phyloP scores from a whole-genome alignment of 2,888 invertebrate genomes.

The Ferdinandea cuprea region DNA sequence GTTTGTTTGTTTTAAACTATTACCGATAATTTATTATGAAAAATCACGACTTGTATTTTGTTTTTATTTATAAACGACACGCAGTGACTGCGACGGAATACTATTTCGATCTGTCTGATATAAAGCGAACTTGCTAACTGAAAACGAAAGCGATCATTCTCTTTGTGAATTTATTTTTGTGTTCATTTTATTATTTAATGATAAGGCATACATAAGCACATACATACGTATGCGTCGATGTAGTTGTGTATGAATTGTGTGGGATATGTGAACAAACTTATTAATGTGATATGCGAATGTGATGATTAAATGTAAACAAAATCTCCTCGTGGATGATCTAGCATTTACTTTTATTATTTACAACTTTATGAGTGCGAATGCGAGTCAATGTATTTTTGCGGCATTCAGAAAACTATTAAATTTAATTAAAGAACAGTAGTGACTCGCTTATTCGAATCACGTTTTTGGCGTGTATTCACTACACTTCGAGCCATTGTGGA shows the following conservation, averaged over 20 bases:
- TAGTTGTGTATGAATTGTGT: too few relatives aligned
- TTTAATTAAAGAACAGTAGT: too few relatives aligned
- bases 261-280: too few relatives aligned
- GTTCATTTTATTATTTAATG: neutral
- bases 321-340: neutral
- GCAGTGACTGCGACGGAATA: constrained; percentile 45
- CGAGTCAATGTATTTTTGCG: neutral
- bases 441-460: too few relatives aligned
- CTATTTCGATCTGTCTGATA: constrained; percentile 36
- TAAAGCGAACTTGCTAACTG: constrained; percentile 50
- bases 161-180: too few relatives aligned
- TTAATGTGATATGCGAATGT: neutral
- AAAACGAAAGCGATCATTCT: constrained; percentile 65
- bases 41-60: neutral
- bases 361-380: neutral
- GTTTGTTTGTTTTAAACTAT: too few relatives aligned
- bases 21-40: too few relatives aligned
- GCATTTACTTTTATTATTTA: neutral
- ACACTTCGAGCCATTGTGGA: too few relatives aligned
- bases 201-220: neutral
- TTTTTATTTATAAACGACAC: constrained; percentile 9
- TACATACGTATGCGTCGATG: too few relatives aligned
- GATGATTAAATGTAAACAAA: constrained; percentile 2
- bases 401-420: neutral
- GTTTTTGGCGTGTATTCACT: too few relatives aligned